Conservation (phyloP, 92 coral and sea anemone genomes). For the Heliopora coerulea region DNA sequence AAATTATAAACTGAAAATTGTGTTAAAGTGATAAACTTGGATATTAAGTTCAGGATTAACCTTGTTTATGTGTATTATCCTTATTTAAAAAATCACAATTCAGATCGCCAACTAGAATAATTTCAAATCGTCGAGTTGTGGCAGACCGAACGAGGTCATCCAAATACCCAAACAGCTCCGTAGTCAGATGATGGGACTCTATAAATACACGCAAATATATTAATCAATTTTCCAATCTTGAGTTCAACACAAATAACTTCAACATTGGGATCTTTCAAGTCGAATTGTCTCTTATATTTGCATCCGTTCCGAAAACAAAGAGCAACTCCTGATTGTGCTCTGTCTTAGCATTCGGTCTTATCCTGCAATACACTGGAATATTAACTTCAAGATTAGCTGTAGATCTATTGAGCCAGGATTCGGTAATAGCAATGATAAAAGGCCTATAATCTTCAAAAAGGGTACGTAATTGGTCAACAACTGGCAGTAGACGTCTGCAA, state of each 20-base stretch:
- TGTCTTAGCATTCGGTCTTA: slow-evolving; percentile 13
- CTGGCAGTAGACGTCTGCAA: slow-evolving; percentile 34
- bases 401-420: slow-evolving; percentile 30
- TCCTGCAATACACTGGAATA: slow-evolving; percentile 42
- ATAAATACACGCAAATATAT: slow-evolving; percentile 24
- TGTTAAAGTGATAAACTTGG: too few species aligned
- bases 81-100: slow-evolving; percentile 3
- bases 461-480: slow-evolving; percentile 20
- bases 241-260: slow-evolving; percentile 34
- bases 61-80: too few species aligned
- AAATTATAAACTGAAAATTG: too few species aligned
- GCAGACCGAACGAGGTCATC: slow-evolving; percentile 27
- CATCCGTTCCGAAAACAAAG: slow-evolving; percentile 33
- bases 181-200: slow-evolving; percentile 21
- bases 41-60: too few species aligned
- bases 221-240: slow-evolving; percentile 12
- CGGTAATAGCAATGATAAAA: slow-evolving; percentile 18
- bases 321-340: slow-evolving; percentile 26
- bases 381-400: slow-evolving; percentile 22
- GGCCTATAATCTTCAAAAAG: slow-evolving; percentile 4
- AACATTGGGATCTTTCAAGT: slow-evolving; percentile 17
- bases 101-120: slow-evolving; percentile 6
- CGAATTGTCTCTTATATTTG: slow-evolving; percentile 23
- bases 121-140: slow-evolving; percentile 9
- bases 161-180: slow-evolving; percentile 5